Evolutionary conservation across 2,113 vertebrate species (phyloP).

Genomic region (Nerophis lumbriciformis): DNA sequence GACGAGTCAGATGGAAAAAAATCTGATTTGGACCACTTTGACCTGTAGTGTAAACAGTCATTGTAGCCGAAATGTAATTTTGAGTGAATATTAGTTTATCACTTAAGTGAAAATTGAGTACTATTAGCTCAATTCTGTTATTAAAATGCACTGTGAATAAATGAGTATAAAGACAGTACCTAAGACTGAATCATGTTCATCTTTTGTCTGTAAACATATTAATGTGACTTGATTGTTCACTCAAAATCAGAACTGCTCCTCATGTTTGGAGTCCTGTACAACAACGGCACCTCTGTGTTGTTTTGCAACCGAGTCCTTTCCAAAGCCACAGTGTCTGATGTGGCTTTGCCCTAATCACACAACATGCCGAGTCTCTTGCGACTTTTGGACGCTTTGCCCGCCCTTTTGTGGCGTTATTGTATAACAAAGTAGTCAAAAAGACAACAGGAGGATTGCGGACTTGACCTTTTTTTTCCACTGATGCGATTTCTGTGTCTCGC

Average conservation of each 20-base stretch:
- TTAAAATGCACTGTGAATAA: too few relatives aligned
- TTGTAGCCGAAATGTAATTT: too few relatives aligned
- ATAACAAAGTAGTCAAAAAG: conserved; percentile 46
- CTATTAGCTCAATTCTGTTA: too few relatives aligned
- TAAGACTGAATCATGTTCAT: too few relatives aligned
- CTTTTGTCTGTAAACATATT: too few relatives aligned
- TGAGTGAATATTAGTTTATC: too few relatives aligned
- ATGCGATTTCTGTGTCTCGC: conserved; percentile 63
- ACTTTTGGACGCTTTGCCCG: conserved; percentile 34
- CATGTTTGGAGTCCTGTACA: conserved; percentile 52
- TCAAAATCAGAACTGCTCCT: conserved; percentile 28
- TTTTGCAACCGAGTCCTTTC: conserved; percentile 71
- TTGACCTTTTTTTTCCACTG: conserved; percentile 51
- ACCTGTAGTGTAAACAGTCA: too few relatives aligned
- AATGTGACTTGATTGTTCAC: not conserved
- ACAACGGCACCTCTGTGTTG: conserved; percentile 64
- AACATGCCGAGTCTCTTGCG: conserved; percentile 60
- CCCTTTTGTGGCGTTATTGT: conserved; percentile 53
- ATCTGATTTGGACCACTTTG: too few relatives aligned
- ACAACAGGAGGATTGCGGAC: conserved; percentile 55
- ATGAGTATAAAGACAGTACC: too few relatives aligned
- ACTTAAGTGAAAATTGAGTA: too few relatives aligned
- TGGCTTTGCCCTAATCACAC: conserved; percentile 70
- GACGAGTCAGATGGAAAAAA: too few relatives aligned
- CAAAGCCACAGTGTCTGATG: conserved; percentile 68